A percentile compares a stretch with the other conserved stretches of the same genome.
phyloP scores from a whole-genome alignment of 2,888 invertebrate species.

The Parnassius smintheus region DNA sequence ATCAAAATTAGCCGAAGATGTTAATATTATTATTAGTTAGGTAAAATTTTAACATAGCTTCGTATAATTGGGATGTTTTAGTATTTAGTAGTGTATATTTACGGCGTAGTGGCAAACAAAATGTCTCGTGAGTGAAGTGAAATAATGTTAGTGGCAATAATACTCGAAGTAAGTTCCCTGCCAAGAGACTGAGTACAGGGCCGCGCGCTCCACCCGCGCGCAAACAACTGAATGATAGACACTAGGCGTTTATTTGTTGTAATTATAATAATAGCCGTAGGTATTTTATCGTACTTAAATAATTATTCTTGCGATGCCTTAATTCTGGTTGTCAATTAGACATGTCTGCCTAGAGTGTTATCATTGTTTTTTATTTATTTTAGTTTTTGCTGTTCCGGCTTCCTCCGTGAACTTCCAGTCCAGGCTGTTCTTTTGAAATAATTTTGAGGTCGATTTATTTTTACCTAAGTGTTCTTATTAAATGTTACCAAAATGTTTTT shows the following conservation, averaged over 20 bases:
- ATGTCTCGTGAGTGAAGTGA: slow-evolving; percentile 68
- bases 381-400: slow-evolving; percentile 79
- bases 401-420: slow-evolving; percentile 81
- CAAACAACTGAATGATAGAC: slow-evolving; percentile 62
- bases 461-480: slow-evolving; percentile 83
- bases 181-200: slow-evolving; percentile 50
- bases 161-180: slow-evolving; percentile 73
- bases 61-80: slow-evolving; percentile 81
- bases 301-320: slow-evolving; percentile 83
- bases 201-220: slow-evolving; percentile 34
- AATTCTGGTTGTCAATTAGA: slow-evolving; percentile 83
- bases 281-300: slow-evolving; percentile 82
- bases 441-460: slow-evolving; percentile 82
- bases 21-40: slow-evolving; percentile 80
- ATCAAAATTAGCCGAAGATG: slow-evolving; percentile 83
- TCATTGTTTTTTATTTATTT: slow-evolving; percentile 79
- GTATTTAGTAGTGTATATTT: slow-evolving; percentile 76
- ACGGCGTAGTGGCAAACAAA: slow-evolving; percentile 69
- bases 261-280: slow-evolving; percentile 81
- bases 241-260: slow-evolving; percentile 78
- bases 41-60: slow-evolving; percentile 81
- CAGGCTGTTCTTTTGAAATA: slow-evolving; percentile 82
- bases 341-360: slow-evolving; percentile 81
- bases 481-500: slow-evolving; percentile 83
- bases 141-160: slow-evolving; percentile 75